Evolutionary conservation across 2,888 invertebrate genomes (phyloP), one percentile per base, ranked within the genome.

Genomic region (Ypsolopha scabrella): DNA sequence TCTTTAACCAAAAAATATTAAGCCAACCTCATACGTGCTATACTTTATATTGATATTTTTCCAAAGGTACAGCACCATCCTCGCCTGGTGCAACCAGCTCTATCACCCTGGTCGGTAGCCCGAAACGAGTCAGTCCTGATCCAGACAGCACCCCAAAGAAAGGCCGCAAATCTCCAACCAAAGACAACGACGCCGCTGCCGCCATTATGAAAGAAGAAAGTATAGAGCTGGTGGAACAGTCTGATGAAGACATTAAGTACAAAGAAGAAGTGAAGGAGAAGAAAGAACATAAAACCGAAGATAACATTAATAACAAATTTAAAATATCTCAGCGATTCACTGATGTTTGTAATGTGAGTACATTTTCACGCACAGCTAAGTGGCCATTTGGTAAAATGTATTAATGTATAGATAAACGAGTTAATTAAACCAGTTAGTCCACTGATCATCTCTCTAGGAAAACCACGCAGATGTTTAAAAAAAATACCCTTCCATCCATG

Each of bases 51-150:
- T 24, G 4, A 24, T 24, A 24, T 24, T 24, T 24, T 13, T 46
- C n/a, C 24, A 10, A n/a, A 86, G 85, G 83, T 13, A 77, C 81
- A 51, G 76, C 86, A 0, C 92, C 92, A 33, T 91, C 86, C 9
- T 93, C 93, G 0, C 93, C 93, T 0, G 92, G 93, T 44, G 93
- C 92, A 52, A 75, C 92, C 11, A 93, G 93, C 63, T 92, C 92
- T 8, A 90, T 91, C 0, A 94, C 93, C 0, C 67, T 93, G 47
- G 89, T 93, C 0, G 92, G 91, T 0, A 91, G 89, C 56, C 80
- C 81, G 0, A 83, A 79, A 51, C 80, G 80, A 53, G 60, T 61
- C 1, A 82, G 80, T 54, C 80, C 80, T 36, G 39, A 43, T 9
- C 59, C 62, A 44, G 78, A 78, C 8, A 69, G 72, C 3, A 56